phyloP scores from a whole-genome alignment of 2,888 invertebrate species.

The Prenolepis imparis region DNA sequence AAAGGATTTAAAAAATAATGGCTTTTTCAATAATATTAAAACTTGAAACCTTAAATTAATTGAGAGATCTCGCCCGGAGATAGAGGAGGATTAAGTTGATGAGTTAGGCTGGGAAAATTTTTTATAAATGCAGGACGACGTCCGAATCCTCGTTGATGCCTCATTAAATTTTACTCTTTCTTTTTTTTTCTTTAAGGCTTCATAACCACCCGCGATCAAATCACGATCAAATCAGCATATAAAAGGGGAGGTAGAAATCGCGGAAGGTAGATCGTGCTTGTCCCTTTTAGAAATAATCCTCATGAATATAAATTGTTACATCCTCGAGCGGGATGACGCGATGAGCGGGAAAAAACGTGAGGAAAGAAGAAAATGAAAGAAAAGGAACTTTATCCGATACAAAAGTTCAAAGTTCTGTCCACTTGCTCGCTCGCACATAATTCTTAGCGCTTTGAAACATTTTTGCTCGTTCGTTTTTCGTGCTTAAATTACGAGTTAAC shows the following conservation, averaged over 20 bases:
- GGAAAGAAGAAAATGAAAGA: slow-evolving; percentile 1
- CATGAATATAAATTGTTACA: slow-evolving; percentile 79
- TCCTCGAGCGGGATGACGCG: slow-evolving; percentile 58
- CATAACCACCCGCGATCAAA: slow-evolving; percentile 68
- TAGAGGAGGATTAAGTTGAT: slow-evolving; percentile 22
- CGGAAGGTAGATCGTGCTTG: slow-evolving; percentile 37
- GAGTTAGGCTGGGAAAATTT: slow-evolving; percentile 32
- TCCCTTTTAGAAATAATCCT: slow-evolving; percentile 73
- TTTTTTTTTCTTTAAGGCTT: slow-evolving; percentile 59
- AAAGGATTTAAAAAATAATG: slow-evolving; percentile 18
- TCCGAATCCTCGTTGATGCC: slow-evolving; percentile 60
- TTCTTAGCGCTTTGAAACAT: slow-evolving; percentile 63
- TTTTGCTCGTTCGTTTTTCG: slow-evolving; percentile 47
- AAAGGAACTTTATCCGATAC: slow-evolving; percentile 63
- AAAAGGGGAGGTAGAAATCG: slow-evolving; percentile 61
- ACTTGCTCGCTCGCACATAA: slow-evolving; percentile 56
- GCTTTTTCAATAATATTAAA: slow-evolving; percentile 30
- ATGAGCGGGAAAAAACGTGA: slow-evolving; percentile 39
- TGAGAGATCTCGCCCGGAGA: slow-evolving; percentile 24
- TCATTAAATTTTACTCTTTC: slow-evolving; percentile 65
- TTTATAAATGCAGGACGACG: slow-evolving; percentile 47
- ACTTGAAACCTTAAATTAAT: slow-evolving; percentile 44
- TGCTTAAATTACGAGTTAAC: slow-evolving; percentile 37
- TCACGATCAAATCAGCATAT: slow-evolving; percentile 61
- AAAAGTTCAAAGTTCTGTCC: slow-evolving; percentile 68